Evolutionary conservation across 2,797 vertebrate species (phyloP), one percentile per base, ranked within the genome.

Genomic region (Pempheris klunzingeri): DNA sequence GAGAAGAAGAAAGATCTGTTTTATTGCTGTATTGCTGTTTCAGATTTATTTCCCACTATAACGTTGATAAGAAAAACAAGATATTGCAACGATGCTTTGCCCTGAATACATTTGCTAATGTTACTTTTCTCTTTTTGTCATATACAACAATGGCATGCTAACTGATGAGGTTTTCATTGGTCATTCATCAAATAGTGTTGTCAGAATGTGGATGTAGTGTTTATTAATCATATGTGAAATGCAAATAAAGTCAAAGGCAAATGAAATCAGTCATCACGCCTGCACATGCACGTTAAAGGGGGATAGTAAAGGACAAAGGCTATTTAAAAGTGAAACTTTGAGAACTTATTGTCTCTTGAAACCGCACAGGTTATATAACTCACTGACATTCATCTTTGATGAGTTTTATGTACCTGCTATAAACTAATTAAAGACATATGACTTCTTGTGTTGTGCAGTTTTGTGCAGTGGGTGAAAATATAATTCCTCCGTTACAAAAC

Each of bases 281-380:
- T 30, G 36, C 38, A 54, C n/a, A 53, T 38, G 22, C 20, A 59
- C 9, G 18, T 28, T 66, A 44, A 54, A 17, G 1, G 36, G 38
- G 59, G n/a, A 44, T 30, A 54, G 63, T 4, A 17, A 17, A 54
- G 57, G 61, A 47, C 55, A 80, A 74, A 65, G 59, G 4, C 15
- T 81, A 62, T 89, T 52, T 71, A 84, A 91, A 93, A 91, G 86
- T 83, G 79, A 92, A 92, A 87, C 30, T 32, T 32, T 57, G 54
- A 72, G 47, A n/a, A 47, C 15, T 65, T 75, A 71, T 59, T 46
- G 75, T 26, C 22, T 52, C 41, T 22, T 52, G n/a, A n/a, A n/a
- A 26, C 8, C 18, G 5, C 39, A 55, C 24, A 68, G 63, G 60
- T 65, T 59, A 71, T 38, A 83, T 44, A 70, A 74, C 26, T 57